Conservation (phyloP, 2,888 invertebrate species). For the Meiosimyza platycephala region DNA sequence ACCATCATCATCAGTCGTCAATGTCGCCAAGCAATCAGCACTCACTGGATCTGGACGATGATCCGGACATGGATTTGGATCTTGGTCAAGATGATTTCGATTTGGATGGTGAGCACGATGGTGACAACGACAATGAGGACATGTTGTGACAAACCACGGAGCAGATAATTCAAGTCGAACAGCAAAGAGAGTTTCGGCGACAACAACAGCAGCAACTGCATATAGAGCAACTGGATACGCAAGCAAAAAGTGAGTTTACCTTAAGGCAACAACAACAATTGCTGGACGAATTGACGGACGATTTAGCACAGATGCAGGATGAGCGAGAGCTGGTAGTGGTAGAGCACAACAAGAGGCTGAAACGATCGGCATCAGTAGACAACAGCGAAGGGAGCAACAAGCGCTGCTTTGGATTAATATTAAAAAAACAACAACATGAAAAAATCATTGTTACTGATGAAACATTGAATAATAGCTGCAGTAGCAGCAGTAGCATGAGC, state of each 20-base stretch:
- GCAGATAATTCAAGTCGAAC: constrained; percentile 40
- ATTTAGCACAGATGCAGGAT: constrained; percentile 28
- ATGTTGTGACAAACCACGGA: constrained; percentile 60
- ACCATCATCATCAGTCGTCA: constrained; percentile 45
- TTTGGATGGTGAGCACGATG: constrained; percentile 53
- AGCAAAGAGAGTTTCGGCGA: constrained; percentile 25
- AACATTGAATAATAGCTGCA: constrained; percentile 26
- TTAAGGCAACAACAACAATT: constrained; percentile 37
- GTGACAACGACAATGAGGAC: constrained; percentile 50
- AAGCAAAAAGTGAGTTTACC: neutral
- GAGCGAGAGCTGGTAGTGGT: constrained; percentile 10
- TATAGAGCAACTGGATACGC: constrained; percentile 33
- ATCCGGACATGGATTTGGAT: constrained; percentile 62
- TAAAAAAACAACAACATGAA: constrained; percentile 33
- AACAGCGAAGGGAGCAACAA: constrained; percentile 12
- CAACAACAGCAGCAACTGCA: constrained; percentile 30
- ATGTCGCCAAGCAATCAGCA: constrained; percentile 56
- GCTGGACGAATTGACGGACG: constrained; percentile 25
- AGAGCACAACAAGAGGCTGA: constrained; percentile 36
- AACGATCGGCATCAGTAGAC: constrained; percentile 33
- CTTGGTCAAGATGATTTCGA: constrained; percentile 64
- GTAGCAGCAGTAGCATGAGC: neutral
- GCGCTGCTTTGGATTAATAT: neutral
- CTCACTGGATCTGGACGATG: constrained; percentile 62
- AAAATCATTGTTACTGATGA: constrained; percentile 11